Base-by-base conservation (phyloP, 2,113 vertebrate genomes). In the Rhinopomastus cyanomelas region DNA sequence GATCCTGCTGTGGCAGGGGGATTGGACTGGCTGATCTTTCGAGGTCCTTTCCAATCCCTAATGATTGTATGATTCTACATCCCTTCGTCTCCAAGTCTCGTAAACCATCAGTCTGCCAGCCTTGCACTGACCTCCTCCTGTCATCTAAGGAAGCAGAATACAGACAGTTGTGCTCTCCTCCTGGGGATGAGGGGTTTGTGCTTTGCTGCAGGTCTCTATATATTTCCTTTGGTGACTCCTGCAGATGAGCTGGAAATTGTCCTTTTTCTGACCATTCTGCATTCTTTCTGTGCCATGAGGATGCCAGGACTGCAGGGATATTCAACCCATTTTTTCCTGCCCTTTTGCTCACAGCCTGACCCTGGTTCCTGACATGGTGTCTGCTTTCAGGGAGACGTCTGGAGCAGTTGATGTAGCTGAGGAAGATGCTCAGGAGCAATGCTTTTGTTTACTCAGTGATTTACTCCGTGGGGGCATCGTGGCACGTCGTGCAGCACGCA, bases 371-470 rank as follows among this genome's bases (percentile, higher is more conserved):
- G 49, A 52, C 0, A 0, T 29, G 46, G 3, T 68, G 51, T 37
- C 64, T 85, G 30, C 39, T 94, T 83, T 75, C 80, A 56, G 83
- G 64, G 77, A 71, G 52, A 86, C 78, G 27, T 39, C 46, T 68
- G 3, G 5, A 84, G 51, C 29, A 32, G 61, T 62, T 85, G 62
- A 72, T 85, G 52, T 60, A 62, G 74, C 76, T 88, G 65, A 76
- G 67, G 87, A 87, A 52, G 90, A 60, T 79, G 52, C 66, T 86
- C 59, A 49, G 48, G 29, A 84, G 48, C 59, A 81, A 25, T 65
- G 51, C 53, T 94, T 92, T 61, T 92, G 59, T 92, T 93, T 93
- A 57, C 67, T 81, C 26, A 26, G 66, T 76, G 51, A 59, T 95
- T 90, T 81, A n/a, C n/a, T n/a, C n/a, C 19, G 5, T 27, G 29